Percentiles rank a stretch among this genome's conserved stretches.
Evolutionary conservation across 2,797 vertebrate species (phyloP).

Genomic region (Acanthurus leucopareius): DNA sequence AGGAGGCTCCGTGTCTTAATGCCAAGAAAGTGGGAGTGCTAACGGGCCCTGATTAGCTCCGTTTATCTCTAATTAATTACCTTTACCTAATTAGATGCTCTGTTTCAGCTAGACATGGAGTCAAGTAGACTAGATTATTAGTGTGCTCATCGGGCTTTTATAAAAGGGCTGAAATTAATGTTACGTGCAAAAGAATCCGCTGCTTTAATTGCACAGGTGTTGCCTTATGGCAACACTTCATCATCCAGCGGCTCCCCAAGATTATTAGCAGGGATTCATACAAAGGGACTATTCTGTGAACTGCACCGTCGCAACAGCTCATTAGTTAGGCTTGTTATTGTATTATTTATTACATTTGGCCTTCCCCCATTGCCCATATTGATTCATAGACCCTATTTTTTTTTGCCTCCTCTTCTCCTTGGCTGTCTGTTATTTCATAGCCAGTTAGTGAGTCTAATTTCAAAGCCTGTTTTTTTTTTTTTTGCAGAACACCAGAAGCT

Average conservation of each 20-base stretch:
- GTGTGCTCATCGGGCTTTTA: conserved; percentile 98
- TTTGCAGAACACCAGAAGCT: conserved; percentile 62
- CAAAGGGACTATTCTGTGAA: conserved; percentile 95
- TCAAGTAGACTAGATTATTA: conserved; percentile 99
- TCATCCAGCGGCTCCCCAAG: conserved; percentile 95
- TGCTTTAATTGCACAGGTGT: conserved; percentile 99
- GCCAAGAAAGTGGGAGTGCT: conserved; percentile 94
- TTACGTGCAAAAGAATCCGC: conserved; percentile 95
- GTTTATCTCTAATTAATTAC: conserved; percentile 99
- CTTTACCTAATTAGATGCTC: conserved; percentile 99
- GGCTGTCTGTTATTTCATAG: conserved; percentile 79
- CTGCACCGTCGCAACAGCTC: conserved; percentile 97
- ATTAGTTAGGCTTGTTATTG: conserved; percentile 99
- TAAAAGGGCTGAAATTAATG: conserved; percentile 99
- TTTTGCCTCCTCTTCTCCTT: conserved; percentile 87
- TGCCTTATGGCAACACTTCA: conserved; percentile 99
- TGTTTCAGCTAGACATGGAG: conserved; percentile 97
- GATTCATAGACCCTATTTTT: conserved; percentile 93
- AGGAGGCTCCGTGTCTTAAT: conserved; percentile 93
- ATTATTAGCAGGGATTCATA: conserved; percentile 96
- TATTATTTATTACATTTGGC: conserved; percentile 99
- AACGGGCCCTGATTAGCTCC: conserved; percentile 99
- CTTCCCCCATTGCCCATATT: conserved; percentile 98
- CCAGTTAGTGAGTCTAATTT: conserved; percentile 79
- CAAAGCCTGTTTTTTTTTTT: conserved; percentile 63